Percentiles rank a stretch among this genome's conserved stretches.
phyloP scores from a whole-genome alignment of 2,888 invertebrate genomes.

The Tryphoninae sp. region DNA sequence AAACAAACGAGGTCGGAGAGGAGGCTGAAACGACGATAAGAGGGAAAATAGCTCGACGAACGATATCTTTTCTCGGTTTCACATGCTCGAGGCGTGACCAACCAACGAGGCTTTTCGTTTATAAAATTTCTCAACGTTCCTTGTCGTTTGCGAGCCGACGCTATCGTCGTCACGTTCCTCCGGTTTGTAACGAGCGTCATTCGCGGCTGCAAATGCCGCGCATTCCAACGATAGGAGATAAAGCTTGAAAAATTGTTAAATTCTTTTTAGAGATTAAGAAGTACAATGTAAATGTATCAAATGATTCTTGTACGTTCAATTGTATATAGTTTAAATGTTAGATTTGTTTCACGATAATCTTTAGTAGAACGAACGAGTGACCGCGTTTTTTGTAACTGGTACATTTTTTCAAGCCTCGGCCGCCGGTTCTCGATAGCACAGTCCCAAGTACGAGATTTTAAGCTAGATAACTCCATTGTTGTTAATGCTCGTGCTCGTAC shows the following conservation, averaged over 20 bases:
- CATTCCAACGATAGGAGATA: not conserved
- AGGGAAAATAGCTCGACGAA: not conserved
- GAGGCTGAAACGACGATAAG: not conserved
- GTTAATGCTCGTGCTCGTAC: not conserved
- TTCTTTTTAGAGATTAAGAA: not conserved
- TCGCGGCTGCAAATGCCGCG: not conserved
- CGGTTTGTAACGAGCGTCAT: conserved; percentile 36
- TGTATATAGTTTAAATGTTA: too few species aligned
- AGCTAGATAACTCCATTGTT: conserved; percentile 61
- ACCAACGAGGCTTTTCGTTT: conserved; percentile 1
- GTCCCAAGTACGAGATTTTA: conserved; percentile 10
- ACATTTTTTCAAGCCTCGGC: conserved; percentile 56
- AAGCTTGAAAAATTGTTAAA: not conserved
- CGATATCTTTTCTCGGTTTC: conserved; percentile 31
- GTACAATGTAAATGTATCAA: not conserved
- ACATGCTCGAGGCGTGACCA: conserved; percentile 56
- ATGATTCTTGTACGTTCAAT: too few species aligned
- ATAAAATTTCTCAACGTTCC: not conserved
- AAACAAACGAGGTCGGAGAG: not conserved
- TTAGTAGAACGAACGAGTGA: not conserved
- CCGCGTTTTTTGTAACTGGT: not conserved
- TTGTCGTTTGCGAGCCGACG: not conserved
- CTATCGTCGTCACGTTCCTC: conserved; percentile 35
- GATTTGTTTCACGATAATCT: conserved; percentile 5
- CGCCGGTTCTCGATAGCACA: conserved; percentile 66